Conservation (phyloP, 1,140 invertebrate genomes). For the Ptiloglossa arizonensis region DNA sequence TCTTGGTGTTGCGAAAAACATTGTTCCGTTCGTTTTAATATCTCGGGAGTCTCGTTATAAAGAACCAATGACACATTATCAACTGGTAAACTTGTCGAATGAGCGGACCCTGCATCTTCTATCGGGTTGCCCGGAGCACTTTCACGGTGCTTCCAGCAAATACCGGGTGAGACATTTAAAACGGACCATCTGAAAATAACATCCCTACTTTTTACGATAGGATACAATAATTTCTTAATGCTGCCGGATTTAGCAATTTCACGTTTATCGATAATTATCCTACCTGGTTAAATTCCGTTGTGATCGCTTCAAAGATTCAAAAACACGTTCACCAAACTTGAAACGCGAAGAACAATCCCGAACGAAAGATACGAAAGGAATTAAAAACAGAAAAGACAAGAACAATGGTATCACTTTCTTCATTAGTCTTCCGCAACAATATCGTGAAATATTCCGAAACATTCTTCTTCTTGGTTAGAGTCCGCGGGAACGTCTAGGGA, state of each 20-base stretch:
- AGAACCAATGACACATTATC: conserved; percentile 54
- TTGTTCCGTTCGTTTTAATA: conserved; percentile 36
- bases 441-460: background rate
- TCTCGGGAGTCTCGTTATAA: conserved; percentile 31
- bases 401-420: background rate
- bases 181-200: no score
- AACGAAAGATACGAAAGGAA: background rate
- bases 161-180: no score
- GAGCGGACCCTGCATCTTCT: conserved; percentile 17
- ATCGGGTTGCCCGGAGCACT: conserved; percentile 25
- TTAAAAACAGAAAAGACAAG: background rate
- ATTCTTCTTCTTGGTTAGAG: no score
- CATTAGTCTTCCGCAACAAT: background rate
- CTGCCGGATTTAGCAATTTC: no score
- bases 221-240: no score
- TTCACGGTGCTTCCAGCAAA: conserved; percentile 40
- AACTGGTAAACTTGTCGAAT: conserved; percentile 41
- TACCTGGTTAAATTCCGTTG: no score
- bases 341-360: no score
- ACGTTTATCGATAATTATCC: no score
- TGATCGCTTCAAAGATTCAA: no score
- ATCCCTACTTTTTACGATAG: no score
- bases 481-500: background rate
- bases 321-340: no score
- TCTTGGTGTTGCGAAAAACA: conserved; percentile 27